Evolutionary conservation across 2,113 vertebrate genomes (phyloP).

Genomic region (Prietella phreatophila): DNA sequence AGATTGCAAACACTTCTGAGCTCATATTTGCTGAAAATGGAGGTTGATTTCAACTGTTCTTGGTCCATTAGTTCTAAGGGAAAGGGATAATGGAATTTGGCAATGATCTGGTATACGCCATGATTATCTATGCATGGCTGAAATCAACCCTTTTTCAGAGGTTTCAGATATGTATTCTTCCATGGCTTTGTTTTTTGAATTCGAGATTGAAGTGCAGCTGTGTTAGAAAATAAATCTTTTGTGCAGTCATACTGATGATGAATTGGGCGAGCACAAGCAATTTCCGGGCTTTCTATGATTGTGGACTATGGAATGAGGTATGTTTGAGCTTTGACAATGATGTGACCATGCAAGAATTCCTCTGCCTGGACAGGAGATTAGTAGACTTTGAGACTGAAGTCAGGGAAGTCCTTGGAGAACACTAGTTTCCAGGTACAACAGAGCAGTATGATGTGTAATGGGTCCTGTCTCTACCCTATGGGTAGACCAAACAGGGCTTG

Average conservation of each 20-base stretch:
- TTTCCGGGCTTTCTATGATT: not conserved
- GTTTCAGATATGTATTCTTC: not conserved
- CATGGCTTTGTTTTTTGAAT: not conserved
- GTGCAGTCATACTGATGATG: not conserved
- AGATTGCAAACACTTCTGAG: not conserved
- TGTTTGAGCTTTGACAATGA: not conserved
- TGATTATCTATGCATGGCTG: not conserved
- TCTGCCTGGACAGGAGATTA: not conserved
- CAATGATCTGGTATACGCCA: not conserved
- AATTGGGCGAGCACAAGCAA: not conserved
- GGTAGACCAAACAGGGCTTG: not conserved
- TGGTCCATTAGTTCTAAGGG: not conserved
- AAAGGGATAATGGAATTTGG: not conserved
- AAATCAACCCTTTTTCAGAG: not conserved
- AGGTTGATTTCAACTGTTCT: not conserved
- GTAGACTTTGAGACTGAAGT: not conserved
- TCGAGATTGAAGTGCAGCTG: not conserved
- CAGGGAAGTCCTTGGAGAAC: not conserved
- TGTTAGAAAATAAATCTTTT: not conserved
- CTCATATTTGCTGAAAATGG: not conserved
- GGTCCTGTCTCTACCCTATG: not conserved
- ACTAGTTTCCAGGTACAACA: not conserved
- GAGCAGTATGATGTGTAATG: not conserved
- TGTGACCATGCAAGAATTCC: not conserved
- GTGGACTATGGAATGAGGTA: not conserved